These are phyloP conservation scores for Platysternon megacephalum DNA, from an alignment of 2,113 vertebrate species.

Conservation along the genomic window DNA sequence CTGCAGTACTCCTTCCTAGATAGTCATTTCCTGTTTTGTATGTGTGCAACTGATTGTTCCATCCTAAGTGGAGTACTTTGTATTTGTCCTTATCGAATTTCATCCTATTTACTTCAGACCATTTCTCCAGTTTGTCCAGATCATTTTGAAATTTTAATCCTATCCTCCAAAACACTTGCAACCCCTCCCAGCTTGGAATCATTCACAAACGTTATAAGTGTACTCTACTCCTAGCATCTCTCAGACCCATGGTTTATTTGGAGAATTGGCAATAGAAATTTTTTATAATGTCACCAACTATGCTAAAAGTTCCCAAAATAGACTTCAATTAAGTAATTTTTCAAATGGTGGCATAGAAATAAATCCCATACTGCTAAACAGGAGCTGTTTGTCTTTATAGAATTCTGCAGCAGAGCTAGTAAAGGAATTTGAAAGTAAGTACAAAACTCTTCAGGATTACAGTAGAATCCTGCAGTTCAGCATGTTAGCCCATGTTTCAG, in stretches of 20 bases:
- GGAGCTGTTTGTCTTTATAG: accelerated
- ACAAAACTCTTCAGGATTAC: neutral
- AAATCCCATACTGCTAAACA: accelerated
- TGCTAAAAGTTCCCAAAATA: neutral
- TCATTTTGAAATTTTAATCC: too few relatives aligned
- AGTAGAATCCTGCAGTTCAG: neutral
- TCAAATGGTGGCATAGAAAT: neutral
- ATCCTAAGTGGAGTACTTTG: too few relatives aligned
- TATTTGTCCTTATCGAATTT: too few relatives aligned
- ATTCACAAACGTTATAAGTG: too few relatives aligned
- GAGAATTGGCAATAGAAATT: neutral
- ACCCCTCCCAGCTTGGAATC: too few relatives aligned
- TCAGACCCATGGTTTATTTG: neutral
- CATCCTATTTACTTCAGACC: too few relatives aligned
- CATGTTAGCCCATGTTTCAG: accelerated
- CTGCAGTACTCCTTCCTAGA: too few relatives aligned
- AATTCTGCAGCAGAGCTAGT: accelerated
- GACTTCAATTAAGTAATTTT: neutral
- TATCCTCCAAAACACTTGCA: too few relatives aligned
- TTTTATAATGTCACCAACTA: neutral
- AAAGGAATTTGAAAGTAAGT: accelerated
- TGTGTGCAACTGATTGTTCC: too few relatives aligned
- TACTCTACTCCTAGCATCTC: neutral
- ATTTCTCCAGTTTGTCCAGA: too few relatives aligned
- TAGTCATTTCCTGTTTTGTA: too few relatives aligned